Conservation (phyloP, 1,140 invertebrate genomes). For the Pararge aegeria region DNA sequence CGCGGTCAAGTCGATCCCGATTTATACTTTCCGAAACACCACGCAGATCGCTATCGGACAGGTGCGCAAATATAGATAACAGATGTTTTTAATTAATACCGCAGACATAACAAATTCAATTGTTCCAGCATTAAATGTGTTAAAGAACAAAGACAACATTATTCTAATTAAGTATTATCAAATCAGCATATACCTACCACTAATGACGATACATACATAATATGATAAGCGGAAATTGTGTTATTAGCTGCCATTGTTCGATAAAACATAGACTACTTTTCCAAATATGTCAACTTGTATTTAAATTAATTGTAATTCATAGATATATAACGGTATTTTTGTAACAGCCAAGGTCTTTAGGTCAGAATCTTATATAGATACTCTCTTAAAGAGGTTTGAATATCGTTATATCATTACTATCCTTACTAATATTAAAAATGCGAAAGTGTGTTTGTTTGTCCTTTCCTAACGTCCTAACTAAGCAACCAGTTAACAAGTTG, state of each 20-base stretch:
- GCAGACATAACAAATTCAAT: neutral
- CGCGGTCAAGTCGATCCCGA: constrained; percentile 94
- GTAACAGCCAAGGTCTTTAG: too few relatives aligned
- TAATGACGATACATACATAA: neutral
- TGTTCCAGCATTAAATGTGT: neutral
- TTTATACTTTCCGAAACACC: constrained; percentile 90
- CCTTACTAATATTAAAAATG: too few relatives aligned
- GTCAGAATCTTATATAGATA: too few relatives aligned
- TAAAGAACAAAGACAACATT: neutral
- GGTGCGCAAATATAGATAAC: constrained; percentile 34
- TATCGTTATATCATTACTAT: too few relatives aligned
- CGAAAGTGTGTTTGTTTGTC: too few relatives aligned
- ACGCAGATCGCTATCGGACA: constrained; percentile 54
- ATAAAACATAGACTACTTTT: neutral
- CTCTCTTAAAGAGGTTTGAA: too few relatives aligned
- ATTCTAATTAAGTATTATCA: constrained; percentile 1
- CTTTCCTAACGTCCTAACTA: too few relatives aligned
- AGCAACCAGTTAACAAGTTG: too few relatives aligned
- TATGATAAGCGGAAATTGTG: neutral
- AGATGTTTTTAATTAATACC: neutral
- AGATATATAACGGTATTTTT: too few relatives aligned
- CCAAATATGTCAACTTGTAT: too few relatives aligned
- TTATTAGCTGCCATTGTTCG: neutral
- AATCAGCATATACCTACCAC: neutral
- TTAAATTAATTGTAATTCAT: too few relatives aligned